Evolutionary conservation across 2,797 vertebrate species (phyloP), one percentile per base, ranked within the genome.

Genomic region (Bucorvus abyssinicus): DNA sequence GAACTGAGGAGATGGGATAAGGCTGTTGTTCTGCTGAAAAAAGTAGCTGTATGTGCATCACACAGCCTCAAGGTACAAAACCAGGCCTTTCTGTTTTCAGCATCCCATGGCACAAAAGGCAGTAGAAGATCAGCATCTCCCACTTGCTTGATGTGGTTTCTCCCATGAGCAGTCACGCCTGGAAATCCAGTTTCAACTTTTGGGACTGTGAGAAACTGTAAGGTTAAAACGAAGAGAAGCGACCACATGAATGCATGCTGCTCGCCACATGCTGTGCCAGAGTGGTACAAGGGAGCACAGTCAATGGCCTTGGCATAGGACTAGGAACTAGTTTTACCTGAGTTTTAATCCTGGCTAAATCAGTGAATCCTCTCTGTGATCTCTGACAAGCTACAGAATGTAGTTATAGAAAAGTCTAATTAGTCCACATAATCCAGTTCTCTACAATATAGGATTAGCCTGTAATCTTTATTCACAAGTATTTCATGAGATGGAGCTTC

Each of bases 291-390:
- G 45, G 34, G 30, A 78, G 73, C 57, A 55, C 12, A 8, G 60
- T 16, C 68, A 57, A 4, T 3, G 11, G 65, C 50, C 64, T 80
- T 47, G 79, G 69, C n/a, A 75, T 50, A 45, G 91, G n/a, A 29
- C 32, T 87, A 64, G 49, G 34, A 88, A 44, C 73, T 70, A 53
- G 56, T 84, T 93, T 94, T 82, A 45, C 90, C 52, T 24, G 45
- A 83, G n/a, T 75, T 93, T 84, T 92, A 94, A 84, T 93, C 89
- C 87, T 78, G 36, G 26, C 55, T 96, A 78, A 94, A 93, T 78
- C 83, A 81, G 18, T 2, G n/a, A 86, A 93, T 95, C 89, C 80
- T 30, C 45, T 82, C 73, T 90, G 60, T 95, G 92, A 94, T 90
- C 92, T 94, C 83, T 94, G 80, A 44, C 76, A 79, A 82, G 56